Conservation (phyloP, 2,797 vertebrate genomes). For the Bothrops alternatus region DNA sequence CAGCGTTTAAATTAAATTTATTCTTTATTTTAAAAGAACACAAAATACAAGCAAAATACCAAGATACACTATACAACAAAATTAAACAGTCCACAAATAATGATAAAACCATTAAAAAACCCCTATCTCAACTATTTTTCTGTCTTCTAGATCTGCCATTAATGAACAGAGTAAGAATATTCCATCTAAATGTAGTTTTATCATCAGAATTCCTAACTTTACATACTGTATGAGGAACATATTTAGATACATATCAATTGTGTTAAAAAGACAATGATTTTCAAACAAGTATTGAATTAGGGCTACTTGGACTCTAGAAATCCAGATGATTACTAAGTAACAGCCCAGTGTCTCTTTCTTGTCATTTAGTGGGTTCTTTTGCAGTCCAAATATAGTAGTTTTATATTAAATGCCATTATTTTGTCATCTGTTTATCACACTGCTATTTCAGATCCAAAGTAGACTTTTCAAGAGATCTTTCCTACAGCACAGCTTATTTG, state of each 20-base stretch:
- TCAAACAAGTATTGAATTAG: not conserved
- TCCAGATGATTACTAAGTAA: not conserved
- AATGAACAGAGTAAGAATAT: not conserved
- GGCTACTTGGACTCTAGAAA: not conserved
- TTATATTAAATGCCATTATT: not conserved
- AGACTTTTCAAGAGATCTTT: not conserved
- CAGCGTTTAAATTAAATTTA: not conserved
- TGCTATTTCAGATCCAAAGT: not conserved
- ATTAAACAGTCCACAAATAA: not conserved
- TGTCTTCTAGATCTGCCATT: not conserved
- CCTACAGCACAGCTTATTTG: constrained; percentile 64
- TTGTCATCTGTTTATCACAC: not conserved
- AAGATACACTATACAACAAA: not conserved
- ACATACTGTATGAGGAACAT: not conserved
- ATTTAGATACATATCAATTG: not conserved
- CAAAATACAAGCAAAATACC: not conserved
- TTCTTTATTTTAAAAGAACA: not conserved
- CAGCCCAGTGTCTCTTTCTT: not conserved
- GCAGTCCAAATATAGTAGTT: not conserved
- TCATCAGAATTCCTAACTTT: not conserved
- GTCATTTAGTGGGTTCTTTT: not conserved
- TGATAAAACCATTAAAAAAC: not conserved
- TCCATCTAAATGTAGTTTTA: not conserved
- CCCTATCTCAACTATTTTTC: not conserved
- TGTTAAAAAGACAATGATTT: not conserved